phyloP scores from a whole-genome alignment of 2,113 vertebrate genomes.

The Chunga burmeisteri region DNA sequence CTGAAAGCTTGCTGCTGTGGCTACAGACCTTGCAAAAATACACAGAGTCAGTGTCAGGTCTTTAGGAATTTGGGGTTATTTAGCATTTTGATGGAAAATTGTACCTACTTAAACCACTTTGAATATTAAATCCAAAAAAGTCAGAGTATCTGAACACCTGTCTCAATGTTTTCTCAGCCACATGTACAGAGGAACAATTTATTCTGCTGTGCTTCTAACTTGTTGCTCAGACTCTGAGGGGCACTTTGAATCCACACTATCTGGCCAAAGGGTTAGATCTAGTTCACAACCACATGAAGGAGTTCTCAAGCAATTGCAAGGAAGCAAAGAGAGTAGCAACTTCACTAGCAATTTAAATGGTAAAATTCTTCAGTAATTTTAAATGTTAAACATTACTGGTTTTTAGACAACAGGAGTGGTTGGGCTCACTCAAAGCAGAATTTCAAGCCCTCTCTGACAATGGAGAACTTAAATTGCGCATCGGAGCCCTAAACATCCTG shows the following conservation, averaged over 20 bases:
- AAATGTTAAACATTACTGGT: not conserved
- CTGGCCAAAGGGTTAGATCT: not conserved
- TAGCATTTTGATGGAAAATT: not conserved
- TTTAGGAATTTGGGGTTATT: not conserved
- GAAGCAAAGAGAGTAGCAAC: not conserved
- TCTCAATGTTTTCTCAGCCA: not conserved
- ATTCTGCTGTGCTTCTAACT: not conserved
- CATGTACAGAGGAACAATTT: fast-evolving
- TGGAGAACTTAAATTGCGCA: not conserved
- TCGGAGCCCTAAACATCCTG: not conserved
- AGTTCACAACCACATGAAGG: not conserved
- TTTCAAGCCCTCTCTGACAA: not conserved
- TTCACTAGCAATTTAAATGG: not conserved
- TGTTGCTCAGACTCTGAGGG: not conserved
- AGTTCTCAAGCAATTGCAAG: not conserved
- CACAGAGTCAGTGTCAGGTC: not conserved
- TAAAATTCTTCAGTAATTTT: not conserved
- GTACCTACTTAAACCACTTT: not conserved
- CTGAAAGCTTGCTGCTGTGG: not conserved
- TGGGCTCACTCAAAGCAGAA: not conserved
- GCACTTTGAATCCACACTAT: not conserved
- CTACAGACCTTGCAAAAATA: not conserved
- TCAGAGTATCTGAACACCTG: too few relatives aligned
- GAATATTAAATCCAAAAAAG: not conserved
- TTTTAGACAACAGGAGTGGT: not conserved